Evolutionary conservation across 2,888 invertebrate genomes (phyloP).

Genomic region (Pseudococcus longispinus): DNA sequence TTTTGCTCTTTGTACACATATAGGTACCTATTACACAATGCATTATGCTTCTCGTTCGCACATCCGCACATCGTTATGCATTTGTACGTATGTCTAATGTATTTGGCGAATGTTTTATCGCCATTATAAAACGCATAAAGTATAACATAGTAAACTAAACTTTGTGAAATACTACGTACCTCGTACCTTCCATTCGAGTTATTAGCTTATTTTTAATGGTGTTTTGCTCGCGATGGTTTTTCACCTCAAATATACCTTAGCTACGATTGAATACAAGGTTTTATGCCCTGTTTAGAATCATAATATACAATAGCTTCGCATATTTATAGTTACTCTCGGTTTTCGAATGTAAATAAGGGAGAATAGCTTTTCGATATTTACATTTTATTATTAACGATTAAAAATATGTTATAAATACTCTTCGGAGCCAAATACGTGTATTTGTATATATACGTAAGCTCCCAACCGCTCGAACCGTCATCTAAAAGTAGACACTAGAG

Average conservation of each 20-base stretch:
- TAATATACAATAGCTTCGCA: background rate
- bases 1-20: background rate
- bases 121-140: background rate
- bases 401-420: background rate
- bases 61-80: background rate
- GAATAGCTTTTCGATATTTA: conserved; percentile 5
- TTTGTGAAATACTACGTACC: background rate
- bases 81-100: background rate
- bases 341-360: background rate
- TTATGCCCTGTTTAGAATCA: background rate
- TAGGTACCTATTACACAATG: background rate
- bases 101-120: conserved; percentile 8
- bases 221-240: background rate
- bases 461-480: background rate
- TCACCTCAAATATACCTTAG: background rate
- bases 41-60: background rate
- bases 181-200: no score
- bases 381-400: conserved; percentile 17
- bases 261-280: background rate
- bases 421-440: no score
- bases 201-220: background rate
- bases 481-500: background rate
- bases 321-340: background rate
- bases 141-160: background rate
- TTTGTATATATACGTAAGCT: no score